Conservation (phyloP, 2,888 invertebrate species). For the Willowsia nigromaculata region DNA sequence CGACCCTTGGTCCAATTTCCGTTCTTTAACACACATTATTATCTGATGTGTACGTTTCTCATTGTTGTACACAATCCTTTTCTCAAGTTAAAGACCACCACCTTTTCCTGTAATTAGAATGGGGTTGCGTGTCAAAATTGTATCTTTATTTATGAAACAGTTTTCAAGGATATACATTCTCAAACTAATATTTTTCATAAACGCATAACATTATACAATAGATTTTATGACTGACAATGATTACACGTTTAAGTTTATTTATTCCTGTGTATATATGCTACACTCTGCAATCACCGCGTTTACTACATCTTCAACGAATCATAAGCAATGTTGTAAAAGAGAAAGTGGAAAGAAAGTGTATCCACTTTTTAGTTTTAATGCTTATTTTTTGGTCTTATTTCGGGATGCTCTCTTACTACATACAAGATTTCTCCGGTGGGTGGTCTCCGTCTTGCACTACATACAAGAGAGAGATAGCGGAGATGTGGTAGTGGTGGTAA, state of each 20-base stretch:
- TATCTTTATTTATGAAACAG: neutral
- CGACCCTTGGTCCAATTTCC: slow-evolving; percentile 67
- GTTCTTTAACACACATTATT: slow-evolving; percentile 36
- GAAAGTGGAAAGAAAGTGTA: neutral
- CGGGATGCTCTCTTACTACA: neutral
- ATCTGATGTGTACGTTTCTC: neutral
- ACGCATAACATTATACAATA: no score
- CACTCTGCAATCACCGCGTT: neutral
- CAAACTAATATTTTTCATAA: no score
- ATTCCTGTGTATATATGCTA: no score
- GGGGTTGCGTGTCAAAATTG: neutral
- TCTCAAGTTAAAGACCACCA: slow-evolving; percentile 35
- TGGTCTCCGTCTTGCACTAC: neutral
- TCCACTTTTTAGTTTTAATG: slow-evolving; percentile 19
- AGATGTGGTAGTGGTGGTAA: neutral
- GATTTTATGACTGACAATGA: no score
- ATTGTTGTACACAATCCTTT: neutral
- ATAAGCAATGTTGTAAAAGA: neutral
- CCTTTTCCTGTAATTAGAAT: neutral
- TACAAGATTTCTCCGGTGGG: neutral
- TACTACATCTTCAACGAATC: neutral
- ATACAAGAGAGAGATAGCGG: neutral
- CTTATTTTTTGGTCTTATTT: neutral
- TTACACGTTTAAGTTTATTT: no score
- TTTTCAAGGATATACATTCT: neutral